phyloP scores from a whole-genome alignment of 1,140 invertebrate species.

The Anastrepha obliqua region DNA sequence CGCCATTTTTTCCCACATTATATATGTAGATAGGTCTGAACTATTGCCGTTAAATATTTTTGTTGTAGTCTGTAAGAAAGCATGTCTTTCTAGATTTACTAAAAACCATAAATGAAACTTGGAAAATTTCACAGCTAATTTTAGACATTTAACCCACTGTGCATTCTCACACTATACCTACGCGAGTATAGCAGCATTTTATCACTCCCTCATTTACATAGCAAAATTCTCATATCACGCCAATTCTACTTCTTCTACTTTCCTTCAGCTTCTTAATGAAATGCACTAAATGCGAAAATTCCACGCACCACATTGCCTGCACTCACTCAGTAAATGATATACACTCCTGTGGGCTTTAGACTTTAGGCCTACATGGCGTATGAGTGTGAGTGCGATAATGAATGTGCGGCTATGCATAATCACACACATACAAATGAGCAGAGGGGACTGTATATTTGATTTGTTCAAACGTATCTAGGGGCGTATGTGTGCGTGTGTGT shows the following conservation, averaged over 20 bases:
- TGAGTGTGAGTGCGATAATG: constrained; percentile 48
- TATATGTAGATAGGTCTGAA: too few relatives aligned
- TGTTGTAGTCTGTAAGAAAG: too few relatives aligned
- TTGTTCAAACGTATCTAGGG: not conserved
- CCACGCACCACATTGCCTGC: not conserved
- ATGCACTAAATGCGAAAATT: constrained; percentile 45
- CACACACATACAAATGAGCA: not conserved
- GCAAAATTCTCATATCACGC: not conserved
- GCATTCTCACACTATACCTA: not conserved
- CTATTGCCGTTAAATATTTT: too few relatives aligned
- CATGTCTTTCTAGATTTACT: too few relatives aligned
- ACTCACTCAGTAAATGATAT: constrained; percentile 1
- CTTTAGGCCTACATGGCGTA: constrained; percentile 1
- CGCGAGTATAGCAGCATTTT: constrained; percentile 7
- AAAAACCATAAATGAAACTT: too few relatives aligned
- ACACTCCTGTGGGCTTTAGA: not conserved
- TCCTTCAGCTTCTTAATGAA: constrained; percentile 38
- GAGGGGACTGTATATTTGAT: too few relatives aligned
- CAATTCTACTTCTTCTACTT: not conserved
- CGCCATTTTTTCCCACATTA: too few relatives aligned
- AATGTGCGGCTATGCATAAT: constrained; percentile 45
- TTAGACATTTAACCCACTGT: not conserved
- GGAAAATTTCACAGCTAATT: too few relatives aligned
- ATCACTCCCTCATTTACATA: constrained; percentile 12
- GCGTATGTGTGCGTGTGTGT: not conserved